These are phyloP conservation scores for Emberiza fucata DNA, from an alignment of 2,113 vertebrate genomes.

Conservation along the genomic window DNA sequence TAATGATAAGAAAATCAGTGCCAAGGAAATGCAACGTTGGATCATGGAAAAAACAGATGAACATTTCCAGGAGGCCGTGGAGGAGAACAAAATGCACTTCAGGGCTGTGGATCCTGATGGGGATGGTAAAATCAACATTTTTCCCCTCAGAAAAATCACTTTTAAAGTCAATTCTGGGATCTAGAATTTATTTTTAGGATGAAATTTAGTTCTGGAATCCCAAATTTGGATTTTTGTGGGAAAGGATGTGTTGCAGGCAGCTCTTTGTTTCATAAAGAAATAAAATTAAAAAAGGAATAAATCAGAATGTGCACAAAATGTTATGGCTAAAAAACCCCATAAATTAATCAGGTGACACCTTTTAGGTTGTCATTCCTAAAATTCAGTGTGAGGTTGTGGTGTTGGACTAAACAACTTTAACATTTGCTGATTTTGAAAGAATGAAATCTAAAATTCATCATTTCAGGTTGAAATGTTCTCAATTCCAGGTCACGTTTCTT, in stretches of 20 bases:
- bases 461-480: not conserved
- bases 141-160: no score
- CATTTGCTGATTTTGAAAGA: not conserved
- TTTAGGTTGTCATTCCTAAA: not conserved
- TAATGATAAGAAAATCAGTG: not conserved
- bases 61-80: conserved; percentile 74
- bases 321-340: not conserved
- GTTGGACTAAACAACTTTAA: accelerated
- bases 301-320: not conserved
- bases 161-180: accelerated
- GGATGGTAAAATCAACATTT: conserved; percentile 74
- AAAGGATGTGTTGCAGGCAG: not conserved
- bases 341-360: not conserved
- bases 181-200: not conserved
- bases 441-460: accelerated
- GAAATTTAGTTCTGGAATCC: accelerated
- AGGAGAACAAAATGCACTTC: conserved; percentile 91
- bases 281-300: not conserved
- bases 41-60: not conserved
- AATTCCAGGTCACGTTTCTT: conserved; percentile 83
- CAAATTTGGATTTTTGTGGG: not conserved
- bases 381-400: not conserved
- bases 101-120: conserved; percentile 89
- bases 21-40: not conserved
- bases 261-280: not conserved